Conservation (phyloP, 2,888 invertebrate species). For the Lasioglossum figueresi region DNA sequence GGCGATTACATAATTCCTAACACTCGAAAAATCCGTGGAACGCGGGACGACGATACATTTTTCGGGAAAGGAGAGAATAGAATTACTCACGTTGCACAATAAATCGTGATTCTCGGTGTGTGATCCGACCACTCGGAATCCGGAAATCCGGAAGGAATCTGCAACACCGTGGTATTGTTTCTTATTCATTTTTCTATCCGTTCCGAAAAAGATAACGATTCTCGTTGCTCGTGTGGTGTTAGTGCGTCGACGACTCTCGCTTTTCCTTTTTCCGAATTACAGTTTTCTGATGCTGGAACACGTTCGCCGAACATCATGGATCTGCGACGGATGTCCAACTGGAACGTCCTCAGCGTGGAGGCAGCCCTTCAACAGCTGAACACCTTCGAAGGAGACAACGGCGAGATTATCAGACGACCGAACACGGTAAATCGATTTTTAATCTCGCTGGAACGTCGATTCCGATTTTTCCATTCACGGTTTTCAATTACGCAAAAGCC, state of each 20-base stretch:
- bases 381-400: constrained; percentile 73
- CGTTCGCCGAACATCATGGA: constrained; percentile 75
- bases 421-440: constrained; percentile 76
- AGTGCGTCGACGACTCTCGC: neutral
- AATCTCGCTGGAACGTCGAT: neutral
- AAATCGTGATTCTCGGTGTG: neutral
- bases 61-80: neutral
- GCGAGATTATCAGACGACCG: constrained; percentile 71
- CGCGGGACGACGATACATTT: neutral
- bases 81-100: constrained; percentile 17
- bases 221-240: neutral
- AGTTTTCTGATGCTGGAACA: constrained; percentile 22
- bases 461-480: neutral
- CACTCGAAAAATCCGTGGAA: neutral
- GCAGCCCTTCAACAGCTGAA: constrained; percentile 81
- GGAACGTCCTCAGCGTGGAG: constrained; percentile 83
- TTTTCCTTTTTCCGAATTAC: neutral
- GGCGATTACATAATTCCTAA: constrained; percentile 26
- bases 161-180: constrained; percentile 22
- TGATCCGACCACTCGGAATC: neutral
- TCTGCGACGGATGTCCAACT: constrained; percentile 83
- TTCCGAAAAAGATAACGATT: neutral
- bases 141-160: neutral
- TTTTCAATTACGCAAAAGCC: neutral
- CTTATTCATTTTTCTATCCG: neutral